Conservation (phyloP, 2,113 vertebrate genomes). For the Astur gentilis region DNA sequence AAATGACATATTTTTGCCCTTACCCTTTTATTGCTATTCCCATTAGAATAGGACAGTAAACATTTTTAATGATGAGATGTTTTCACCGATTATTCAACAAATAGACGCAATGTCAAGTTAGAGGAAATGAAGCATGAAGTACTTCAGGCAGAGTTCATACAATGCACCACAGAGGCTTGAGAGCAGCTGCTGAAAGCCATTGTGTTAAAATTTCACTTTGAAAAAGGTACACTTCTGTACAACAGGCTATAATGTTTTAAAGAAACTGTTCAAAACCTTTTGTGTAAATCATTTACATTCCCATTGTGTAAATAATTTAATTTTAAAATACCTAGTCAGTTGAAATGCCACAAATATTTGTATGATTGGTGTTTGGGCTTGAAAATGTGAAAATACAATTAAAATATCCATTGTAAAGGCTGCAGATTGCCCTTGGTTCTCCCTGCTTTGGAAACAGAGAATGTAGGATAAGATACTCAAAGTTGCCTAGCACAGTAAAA, state of each 20-base stretch:
- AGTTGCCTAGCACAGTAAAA: not conserved
- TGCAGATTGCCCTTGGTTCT: not conserved
- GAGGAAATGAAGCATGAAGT: constrained; percentile 31
- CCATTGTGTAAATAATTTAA: not conserved
- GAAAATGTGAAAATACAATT: not conserved
- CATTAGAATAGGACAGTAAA: not conserved
- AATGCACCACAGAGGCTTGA: not conserved
- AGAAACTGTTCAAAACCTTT: not conserved
- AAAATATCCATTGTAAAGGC: not conserved
- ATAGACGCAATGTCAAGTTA: not conserved
- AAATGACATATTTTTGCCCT: not conserved
- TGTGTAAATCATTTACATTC: constrained; percentile 9
- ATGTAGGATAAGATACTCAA: not conserved
- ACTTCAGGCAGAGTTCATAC: not conserved
- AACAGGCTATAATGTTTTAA: not conserved
- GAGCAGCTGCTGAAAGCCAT: constrained; percentile 31
- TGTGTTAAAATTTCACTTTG: constrained; percentile 36
- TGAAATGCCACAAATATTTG: not conserved
- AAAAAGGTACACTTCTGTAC: constrained; percentile 1
- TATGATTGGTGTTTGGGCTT: not conserved
- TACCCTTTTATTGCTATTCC: not conserved
- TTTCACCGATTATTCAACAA: constrained; percentile 17
- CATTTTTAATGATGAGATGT: constrained; percentile 8
- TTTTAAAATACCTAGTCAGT: not conserved
- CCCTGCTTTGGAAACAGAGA: not conserved